Conservation (phyloP, 2,797 vertebrate species). For the Enteromius trimaculatus region DNA sequence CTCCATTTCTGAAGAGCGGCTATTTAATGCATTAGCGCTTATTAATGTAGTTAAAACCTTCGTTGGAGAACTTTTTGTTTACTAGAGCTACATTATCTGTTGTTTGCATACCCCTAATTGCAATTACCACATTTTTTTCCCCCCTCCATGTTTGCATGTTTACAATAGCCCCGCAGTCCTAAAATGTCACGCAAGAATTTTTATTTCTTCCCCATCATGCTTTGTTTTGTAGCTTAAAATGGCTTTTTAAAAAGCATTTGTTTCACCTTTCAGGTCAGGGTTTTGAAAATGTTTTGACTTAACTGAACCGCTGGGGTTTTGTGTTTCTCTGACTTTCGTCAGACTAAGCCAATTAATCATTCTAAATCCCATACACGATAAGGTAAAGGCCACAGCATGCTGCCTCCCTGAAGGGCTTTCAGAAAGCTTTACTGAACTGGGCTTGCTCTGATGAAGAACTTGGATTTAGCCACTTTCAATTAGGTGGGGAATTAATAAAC, state of each 20-base stretch:
- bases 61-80: not conserved
- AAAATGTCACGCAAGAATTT: not conserved
- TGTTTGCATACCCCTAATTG: conserved; percentile 24
- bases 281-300: conserved; percentile 47
- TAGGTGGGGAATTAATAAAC: conserved; percentile 52
- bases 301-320: conserved; percentile 52
- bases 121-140: not conserved
- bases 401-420: conserved; percentile 46
- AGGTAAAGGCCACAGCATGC: conserved; percentile 57
- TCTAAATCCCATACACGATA: conserved; percentile 60
- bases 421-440: conserved; percentile 46
- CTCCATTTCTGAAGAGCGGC: not conserved
- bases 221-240: not conserved
- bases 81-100: not conserved
- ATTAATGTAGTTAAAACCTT: conserved; percentile 17
- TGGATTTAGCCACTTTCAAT: conserved; percentile 52
- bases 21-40: not conserved
- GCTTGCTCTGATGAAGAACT: conserved; percentile 44
- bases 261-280: conserved; percentile 42
- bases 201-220: not conserved
- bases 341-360: conserved; percentile 61
- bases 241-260: conserved; percentile 23
- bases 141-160: not conserved
- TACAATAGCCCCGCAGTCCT: not conserved
- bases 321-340: conserved; percentile 59